phyloP scores from a whole-genome alignment of 2,113 vertebrate genomes.

The Oenanthe oenanthe region DNA sequence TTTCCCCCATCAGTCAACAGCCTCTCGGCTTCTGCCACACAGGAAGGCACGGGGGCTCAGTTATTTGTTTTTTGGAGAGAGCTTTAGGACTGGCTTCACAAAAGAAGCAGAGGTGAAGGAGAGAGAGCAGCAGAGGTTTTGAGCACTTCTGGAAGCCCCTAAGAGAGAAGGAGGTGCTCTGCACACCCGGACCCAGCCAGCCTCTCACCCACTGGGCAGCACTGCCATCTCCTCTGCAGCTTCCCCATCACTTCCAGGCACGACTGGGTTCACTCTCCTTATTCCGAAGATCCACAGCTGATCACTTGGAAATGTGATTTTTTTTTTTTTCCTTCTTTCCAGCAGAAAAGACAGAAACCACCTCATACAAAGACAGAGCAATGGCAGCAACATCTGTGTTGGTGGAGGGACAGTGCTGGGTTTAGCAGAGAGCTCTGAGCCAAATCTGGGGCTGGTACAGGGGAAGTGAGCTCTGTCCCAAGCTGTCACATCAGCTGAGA shows the following conservation, averaged over 20 bases:
- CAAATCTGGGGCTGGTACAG: background rate
- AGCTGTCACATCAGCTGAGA: background rate
- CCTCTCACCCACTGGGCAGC: fast-evolving
- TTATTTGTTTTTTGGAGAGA: background rate
- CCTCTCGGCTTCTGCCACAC: background rate
- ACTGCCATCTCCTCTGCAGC: fast-evolving
- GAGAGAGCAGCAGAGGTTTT: background rate
- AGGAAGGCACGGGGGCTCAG: background rate
- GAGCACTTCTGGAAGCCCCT: background rate
- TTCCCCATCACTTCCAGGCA: background rate
- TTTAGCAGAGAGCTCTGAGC: background rate
- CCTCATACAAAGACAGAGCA: background rate
- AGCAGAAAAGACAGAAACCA: background rate
- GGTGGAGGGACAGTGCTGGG: fast-evolving
- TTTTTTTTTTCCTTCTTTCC: background rate
- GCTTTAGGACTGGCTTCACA: background rate
- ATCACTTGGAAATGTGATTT: fast-evolving
- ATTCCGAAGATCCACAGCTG: background rate
- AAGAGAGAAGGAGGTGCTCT: background rate
- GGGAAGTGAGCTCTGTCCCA: background rate
- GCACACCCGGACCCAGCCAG: background rate
- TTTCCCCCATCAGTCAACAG: background rate
- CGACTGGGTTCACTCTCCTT: background rate
- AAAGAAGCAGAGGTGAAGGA: background rate
- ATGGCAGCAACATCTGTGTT: background rate